Base-by-base conservation (phyloP, 2,888 invertebrate genomes). In the Anthrax anthrax region DNA sequence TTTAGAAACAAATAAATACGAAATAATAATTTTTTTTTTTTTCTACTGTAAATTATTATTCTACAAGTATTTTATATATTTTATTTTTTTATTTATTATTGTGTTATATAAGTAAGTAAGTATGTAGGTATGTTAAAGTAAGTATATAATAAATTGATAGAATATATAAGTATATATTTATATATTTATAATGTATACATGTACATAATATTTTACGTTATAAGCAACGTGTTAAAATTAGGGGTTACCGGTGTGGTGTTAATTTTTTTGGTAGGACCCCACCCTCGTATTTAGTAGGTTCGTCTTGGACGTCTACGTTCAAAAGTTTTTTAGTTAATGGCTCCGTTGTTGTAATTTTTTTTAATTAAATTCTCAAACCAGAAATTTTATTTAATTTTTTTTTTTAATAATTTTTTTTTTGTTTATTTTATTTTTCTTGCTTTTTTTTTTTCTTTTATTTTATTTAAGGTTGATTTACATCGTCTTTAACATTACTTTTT, bases 311-410 rank as follows among this genome's bases (percentile, higher is more conserved):
- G 56, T 58, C 61, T 60, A 62, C 53, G 56, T 56, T 54, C 51
- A 56, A 58, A 54, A 55, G 51, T 55, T 55, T 55, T 53, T 57
- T 55, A 55, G 51, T 57, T 62, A 62, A 54, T 59, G 65, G 58
- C 67, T 68, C 66, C 66, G 66, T 67, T 67, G 65, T 67, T 63
- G 60, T 62, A 59, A 60, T 60, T 63, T 66, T 66, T 46, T 43
- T 49, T n/a, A n/a, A 43, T 41, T 40, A 43, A 49, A 53, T 50
- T 45, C 49, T 49, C 29, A 50, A 53, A 51, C 47, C 50, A 42
- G 44, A 48, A 52, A 50, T 38, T 32, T 40, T 17, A 16, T 42
- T 17, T 42, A 16, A 29, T 36, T 40, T 37, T 40, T 43, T 32
- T 36, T 32, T 36, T 36, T 37, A 37, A 3, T 13, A 14, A n/a